Percentiles rank a stretch among this genome's conserved stretches.
Conservation (phyloP, 2,797 vertebrate genomes). For the Erithacus rubecula region DNA sequence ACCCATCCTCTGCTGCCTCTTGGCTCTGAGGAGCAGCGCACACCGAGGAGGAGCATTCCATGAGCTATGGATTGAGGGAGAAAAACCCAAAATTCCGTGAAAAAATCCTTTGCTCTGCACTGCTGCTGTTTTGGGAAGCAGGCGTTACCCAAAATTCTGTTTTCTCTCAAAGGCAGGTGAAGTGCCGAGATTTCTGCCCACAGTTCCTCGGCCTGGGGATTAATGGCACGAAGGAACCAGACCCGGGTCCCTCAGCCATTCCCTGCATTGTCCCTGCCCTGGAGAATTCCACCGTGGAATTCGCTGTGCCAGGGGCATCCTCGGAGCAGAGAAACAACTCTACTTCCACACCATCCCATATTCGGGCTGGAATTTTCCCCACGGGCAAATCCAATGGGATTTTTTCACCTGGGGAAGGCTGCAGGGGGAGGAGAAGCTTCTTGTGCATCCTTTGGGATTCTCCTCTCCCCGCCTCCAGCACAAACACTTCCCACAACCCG, state of each 20-base stretch:
- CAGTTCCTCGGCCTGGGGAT: not conserved
- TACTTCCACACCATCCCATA: not conserved
- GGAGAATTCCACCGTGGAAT: not conserved
- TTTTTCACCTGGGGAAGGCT: accelerated
- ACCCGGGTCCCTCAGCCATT: not conserved
- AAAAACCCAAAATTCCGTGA: not conserved
- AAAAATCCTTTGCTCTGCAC: not conserved
- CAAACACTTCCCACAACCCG: not conserved
- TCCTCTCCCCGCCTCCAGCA: not conserved
- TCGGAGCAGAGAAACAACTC: not conserved
- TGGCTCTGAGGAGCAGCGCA: not conserved
- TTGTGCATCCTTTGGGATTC: not conserved
- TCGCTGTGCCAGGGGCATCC: not conserved
- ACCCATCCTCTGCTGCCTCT: no score
- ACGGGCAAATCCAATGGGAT: accelerated
- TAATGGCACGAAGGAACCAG: accelerated
- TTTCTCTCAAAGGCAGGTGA: not conserved
- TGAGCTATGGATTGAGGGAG: not conserved
- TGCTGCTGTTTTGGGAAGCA: not conserved
- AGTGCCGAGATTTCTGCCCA: not conserved
- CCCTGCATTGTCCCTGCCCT: no score
- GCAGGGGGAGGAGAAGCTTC: not conserved
- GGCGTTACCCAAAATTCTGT: not conserved
- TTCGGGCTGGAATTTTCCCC: not conserved
- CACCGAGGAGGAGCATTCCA: accelerated